Evolutionary conservation across 1,140 invertebrate genomes (phyloP).

Genomic region (Zaprionus nigranus): DNA sequence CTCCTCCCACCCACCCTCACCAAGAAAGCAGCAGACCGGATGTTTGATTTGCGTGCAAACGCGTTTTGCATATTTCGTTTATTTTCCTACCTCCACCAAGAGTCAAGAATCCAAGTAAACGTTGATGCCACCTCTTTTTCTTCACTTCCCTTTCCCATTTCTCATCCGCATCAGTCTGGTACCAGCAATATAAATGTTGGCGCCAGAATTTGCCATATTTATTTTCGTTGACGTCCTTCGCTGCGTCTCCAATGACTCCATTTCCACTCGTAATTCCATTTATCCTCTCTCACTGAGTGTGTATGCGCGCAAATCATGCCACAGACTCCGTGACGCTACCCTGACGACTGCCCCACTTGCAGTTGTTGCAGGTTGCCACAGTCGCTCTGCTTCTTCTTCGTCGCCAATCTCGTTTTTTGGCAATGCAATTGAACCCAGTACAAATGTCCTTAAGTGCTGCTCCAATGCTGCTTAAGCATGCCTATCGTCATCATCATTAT

Average conservation of each 20-base stretch:
- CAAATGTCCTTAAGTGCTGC: constrained; percentile 19
- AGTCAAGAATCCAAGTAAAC: not conserved
- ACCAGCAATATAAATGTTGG: constrained; percentile 27
- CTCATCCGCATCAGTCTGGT: not conserved
- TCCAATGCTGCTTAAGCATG: constrained; percentile 1
- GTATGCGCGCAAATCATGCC: constrained; percentile 15
- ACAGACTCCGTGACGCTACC: constrained; percentile 57
- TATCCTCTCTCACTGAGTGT: constrained; percentile 1
- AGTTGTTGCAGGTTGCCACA: constrained; percentile 47
- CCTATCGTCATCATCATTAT: not conserved
- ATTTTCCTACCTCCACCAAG: constrained; percentile 28
- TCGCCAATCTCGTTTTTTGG: constrained; percentile 20
- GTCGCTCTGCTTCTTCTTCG: constrained; percentile 3
- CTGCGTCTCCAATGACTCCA: constrained; percentile 51
- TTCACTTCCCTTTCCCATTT: not conserved
- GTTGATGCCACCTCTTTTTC: not conserved
- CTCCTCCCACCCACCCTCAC: not conserved
- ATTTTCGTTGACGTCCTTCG: constrained; percentile 27
- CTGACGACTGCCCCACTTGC: not conserved
- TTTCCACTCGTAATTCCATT: constrained; percentile 32
- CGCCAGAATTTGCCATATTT: constrained; percentile 29
- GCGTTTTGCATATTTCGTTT: constrained; percentile 55
- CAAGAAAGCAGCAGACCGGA: not conserved
- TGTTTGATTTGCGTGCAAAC: constrained; percentile 45
- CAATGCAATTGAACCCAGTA: not conserved